Evolutionary conservation across 2,797 vertebrate species (phyloP).

Genomic region (Pteropus rufus): DNA sequence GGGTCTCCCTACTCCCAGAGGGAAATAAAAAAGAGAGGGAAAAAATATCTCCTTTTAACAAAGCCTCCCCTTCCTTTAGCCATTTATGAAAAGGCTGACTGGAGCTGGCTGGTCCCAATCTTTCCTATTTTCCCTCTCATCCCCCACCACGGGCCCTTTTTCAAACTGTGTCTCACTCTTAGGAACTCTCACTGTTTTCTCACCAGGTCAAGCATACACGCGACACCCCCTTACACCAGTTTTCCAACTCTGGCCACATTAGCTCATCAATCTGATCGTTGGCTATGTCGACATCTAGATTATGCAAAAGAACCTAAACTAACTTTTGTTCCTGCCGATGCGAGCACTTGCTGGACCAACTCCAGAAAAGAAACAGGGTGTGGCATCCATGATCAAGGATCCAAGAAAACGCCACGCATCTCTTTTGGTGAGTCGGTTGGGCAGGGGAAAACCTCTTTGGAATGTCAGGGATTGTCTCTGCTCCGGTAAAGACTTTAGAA

Average conservation of each 20-base stretch:
- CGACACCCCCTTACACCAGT: neutral
- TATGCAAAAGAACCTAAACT: neutral
- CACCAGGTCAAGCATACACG: neutral
- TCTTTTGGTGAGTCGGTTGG: neutral
- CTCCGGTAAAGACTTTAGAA: neutral
- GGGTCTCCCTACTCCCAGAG: neutral
- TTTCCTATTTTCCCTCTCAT: neutral
- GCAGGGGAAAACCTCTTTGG: neutral
- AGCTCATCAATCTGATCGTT: neutral
- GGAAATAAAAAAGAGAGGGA: neutral
- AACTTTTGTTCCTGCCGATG: neutral
- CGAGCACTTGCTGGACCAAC: neutral
- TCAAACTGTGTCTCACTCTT: neutral
- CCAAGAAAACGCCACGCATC: neutral
- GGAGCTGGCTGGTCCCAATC: neutral
- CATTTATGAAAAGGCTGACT: neutral
- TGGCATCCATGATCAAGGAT: neutral
- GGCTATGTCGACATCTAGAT: neutral
- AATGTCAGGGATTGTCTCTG: neutral
- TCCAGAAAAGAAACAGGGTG: neutral
- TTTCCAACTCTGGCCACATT: neutral
- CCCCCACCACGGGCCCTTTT: neutral
- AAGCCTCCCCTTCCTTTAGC: neutral
- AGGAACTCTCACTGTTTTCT: neutral
- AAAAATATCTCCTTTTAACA: neutral